Percentiles rank a stretch among this genome's conserved stretches.
These are phyloP conservation scores for Tuta absoluta DNA, from an alignment of 2,888 invertebrate genomes.

Conservation along the genomic window DNA sequence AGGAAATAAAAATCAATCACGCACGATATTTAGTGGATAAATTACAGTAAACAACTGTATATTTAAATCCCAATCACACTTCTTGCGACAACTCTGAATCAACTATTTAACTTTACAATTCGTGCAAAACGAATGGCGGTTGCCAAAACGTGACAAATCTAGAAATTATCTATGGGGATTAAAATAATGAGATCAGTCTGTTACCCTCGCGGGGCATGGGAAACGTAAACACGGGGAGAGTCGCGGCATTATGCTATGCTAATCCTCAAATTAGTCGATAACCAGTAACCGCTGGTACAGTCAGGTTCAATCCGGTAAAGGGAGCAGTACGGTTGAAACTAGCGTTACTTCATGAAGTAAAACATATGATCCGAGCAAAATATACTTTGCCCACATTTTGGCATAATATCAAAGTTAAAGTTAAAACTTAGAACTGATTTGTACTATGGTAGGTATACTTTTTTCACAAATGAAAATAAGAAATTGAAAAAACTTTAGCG, in stretches of 20 bases:
- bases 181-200: slow-evolving; percentile 67
- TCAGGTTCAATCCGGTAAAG: no score
- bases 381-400: no score
- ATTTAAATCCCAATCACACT: not conserved
- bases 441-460: no score
- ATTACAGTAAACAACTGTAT: not conserved
- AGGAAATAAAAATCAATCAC: no score
- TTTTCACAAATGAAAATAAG: no score
- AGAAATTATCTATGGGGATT: slow-evolving; percentile 70
- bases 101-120: slow-evolving; percentile 36
- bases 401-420: no score
- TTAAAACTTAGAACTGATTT: no score
- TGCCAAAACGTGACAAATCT: slow-evolving; percentile 63
- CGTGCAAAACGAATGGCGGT: slow-evolving; percentile 57
- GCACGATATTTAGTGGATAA: not conserved
- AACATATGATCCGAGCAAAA: no score
- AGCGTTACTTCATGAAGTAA: no score
- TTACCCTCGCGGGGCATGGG: slow-evolving; percentile 67
- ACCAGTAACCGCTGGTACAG: slow-evolving; percentile 46
- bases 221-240: slow-evolving; percentile 71
- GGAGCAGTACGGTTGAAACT: no score
- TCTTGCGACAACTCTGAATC: slow-evolving; percentile 1
- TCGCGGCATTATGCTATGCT: slow-evolving; percentile 54
- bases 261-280: slow-evolving; percentile 71
- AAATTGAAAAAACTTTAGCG: no score